Evolutionary conservation across 2,113 vertebrate species (phyloP).

Genomic region (Poeciliopsis occidentalis): DNA sequence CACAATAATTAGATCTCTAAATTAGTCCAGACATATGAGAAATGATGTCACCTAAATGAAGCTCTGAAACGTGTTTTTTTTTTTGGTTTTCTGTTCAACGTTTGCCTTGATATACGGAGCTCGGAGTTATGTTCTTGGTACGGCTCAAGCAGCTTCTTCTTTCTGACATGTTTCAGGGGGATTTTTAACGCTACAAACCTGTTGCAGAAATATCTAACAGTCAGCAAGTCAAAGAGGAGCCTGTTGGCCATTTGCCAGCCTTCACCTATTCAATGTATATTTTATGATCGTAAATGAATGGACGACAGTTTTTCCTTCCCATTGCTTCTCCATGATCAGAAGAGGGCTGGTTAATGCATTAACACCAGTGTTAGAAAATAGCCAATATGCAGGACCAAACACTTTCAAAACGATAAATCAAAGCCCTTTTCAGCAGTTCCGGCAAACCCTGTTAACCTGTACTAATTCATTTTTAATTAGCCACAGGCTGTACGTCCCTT

Average conservation of each 20-base stretch:
- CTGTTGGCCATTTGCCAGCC: constrained; percentile 43
- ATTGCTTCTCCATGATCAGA: constrained; percentile 23
- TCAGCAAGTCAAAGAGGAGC: constrained; percentile 42
- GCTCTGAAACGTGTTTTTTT: neutral
- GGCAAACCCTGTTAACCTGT: constrained; percentile 1
- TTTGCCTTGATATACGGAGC: too few relatives aligned
- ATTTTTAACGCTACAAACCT: constrained; percentile 46
- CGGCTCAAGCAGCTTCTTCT: constrained; percentile 22
- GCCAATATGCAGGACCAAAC: constrained; percentile 14
- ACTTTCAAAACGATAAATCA: neutral
- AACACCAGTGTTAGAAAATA: constrained; percentile 18
- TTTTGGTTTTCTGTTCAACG: too few relatives aligned
- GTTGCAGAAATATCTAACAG: constrained; percentile 61
- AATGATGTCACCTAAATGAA: neutral
- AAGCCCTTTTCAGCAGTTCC: neutral
- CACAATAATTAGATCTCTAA: neutral
- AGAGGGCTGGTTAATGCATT: constrained; percentile 21
- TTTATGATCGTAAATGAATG: constrained; percentile 62
- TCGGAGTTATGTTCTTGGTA: too few relatives aligned
- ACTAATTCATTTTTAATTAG: constrained; percentile 12
- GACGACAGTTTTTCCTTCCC: constrained; percentile 44
- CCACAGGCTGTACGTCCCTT: constrained; percentile 1
- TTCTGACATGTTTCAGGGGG: constrained; percentile 25
- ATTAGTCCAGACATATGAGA: neutral
- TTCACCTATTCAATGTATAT: constrained; percentile 58